Conservation (phyloP, 2,888 invertebrate genomes). For the Thymelicus lineola region DNA sequence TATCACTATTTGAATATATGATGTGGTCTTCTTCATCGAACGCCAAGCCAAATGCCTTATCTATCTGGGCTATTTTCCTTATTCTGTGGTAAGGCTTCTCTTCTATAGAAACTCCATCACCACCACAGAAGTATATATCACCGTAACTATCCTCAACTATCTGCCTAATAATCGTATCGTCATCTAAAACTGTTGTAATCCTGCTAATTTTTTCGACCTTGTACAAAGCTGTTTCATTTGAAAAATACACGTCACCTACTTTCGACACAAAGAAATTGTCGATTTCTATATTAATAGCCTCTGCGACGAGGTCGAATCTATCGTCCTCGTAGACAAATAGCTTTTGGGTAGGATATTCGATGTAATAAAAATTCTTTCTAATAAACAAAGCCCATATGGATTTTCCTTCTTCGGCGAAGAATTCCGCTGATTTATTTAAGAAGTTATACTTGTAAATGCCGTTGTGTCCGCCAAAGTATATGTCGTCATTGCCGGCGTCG, state of each 20-base stretch:
- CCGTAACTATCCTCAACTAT: constrained; percentile 70
- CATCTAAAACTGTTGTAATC: constrained; percentile 54
- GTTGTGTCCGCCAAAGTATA: constrained; percentile 75
- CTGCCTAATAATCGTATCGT: constrained; percentile 62
- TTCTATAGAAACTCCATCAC: constrained; percentile 68
- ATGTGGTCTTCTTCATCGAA: constrained; percentile 69
- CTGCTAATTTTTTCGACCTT: constrained; percentile 59
- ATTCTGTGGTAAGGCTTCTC: constrained; percentile 61
- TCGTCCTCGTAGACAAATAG: constrained; percentile 63
- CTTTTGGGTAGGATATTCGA: constrained; percentile 70
- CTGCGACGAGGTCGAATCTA: constrained; percentile 60
- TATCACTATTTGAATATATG: constrained; percentile 64
- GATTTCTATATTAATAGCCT: constrained; percentile 64
- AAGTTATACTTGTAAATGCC: constrained; percentile 76
- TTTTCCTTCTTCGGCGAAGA: constrained; percentile 68
- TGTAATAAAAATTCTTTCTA: constrained; percentile 69
- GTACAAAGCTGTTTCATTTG: constrained; percentile 72
- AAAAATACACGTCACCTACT: constrained; percentile 63
- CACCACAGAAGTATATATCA: constrained; percentile 65
- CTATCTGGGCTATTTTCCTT: constrained; percentile 58
- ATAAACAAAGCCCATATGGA: constrained; percentile 72
- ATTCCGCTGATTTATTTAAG: constrained; percentile 63
- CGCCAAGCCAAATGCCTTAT: constrained; percentile 64
- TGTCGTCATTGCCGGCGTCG: constrained; percentile 70
- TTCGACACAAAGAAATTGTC: constrained; percentile 68